Evolutionary conservation across 2,888 invertebrate species (phyloP).

Genomic region (Troglohyphantes excavatus): DNA sequence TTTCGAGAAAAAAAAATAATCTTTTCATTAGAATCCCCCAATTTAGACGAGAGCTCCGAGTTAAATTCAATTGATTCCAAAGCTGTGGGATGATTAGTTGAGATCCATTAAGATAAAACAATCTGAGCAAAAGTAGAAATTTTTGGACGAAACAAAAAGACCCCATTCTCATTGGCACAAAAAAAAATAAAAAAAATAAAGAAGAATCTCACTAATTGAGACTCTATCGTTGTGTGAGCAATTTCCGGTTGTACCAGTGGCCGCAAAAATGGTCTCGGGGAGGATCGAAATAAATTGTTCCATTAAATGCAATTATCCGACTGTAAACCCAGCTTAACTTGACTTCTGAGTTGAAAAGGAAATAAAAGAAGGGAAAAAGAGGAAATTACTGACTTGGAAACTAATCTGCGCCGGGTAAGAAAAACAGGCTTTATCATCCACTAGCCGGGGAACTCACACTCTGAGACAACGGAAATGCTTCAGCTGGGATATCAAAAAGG

Average conservation of each 20-base stretch:
- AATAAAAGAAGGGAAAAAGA: slow-evolving; percentile 27
- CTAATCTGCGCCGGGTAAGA: slow-evolving; percentile 40
- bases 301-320: slow-evolving; percentile 68
- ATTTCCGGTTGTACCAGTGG: slow-evolving; percentile 60
- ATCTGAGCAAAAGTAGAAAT: background rate
- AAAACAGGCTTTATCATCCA: slow-evolving; percentile 32
- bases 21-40: no score
- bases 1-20: no score
- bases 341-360: slow-evolving; percentile 53
- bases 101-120: background rate
- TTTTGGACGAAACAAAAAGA: background rate
- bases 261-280: slow-evolving; percentile 56
- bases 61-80: background rate
- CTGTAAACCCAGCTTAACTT: slow-evolving; percentile 68
- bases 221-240: slow-evolving; percentile 49
- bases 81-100: slow-evolving; percentile 1
- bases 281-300: slow-evolving; percentile 69
- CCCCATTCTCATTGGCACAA: background rate
- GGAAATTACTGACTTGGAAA: slow-evolving; percentile 49
- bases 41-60: no score
- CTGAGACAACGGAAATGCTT: background rate
- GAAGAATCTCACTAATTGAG: slow-evolving; percentile 36
- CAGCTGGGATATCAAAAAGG: no score
- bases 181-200: slow-evolving; percentile 23
- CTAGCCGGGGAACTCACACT: background rate